A percentile compares a stretch with the other conserved stretches of the same genome.
phyloP scores from a whole-genome alignment of 2,797 vertebrate genomes.

The Malacoctenus gilli region DNA sequence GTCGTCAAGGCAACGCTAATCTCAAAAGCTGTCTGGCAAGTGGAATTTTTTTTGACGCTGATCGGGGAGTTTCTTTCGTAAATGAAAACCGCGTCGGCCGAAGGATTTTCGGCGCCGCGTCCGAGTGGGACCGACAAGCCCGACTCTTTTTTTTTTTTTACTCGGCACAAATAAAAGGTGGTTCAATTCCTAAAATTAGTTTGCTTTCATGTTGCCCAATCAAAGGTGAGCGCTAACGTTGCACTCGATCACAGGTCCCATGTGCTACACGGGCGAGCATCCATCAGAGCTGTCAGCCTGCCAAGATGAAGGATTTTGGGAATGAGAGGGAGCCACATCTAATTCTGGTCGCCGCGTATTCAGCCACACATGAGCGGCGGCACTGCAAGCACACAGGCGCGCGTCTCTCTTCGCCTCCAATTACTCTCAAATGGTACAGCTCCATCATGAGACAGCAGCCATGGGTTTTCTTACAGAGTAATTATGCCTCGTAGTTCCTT shows the following conservation, averaged over 20 bases:
- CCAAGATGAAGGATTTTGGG: neutral
- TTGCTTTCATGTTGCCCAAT: neutral
- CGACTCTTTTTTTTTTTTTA: no score
- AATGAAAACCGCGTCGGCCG: slow-evolving; percentile 18
- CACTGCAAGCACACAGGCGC: no score
- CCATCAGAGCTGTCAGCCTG: neutral
- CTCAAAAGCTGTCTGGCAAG: slow-evolving; percentile 73
- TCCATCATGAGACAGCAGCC: no score
- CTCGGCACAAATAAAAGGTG: neutral
- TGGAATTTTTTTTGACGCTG: slow-evolving; percentile 58
- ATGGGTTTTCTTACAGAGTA: no score
- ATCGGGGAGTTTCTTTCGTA: slow-evolving; percentile 63
- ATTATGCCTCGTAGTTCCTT: no score
- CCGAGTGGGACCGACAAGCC: neutral
- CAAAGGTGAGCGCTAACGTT: neutral
- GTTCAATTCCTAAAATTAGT: neutral
- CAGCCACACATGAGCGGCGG: no score
- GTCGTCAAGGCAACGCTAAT: slow-evolving; percentile 77
- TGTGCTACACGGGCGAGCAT: neutral
- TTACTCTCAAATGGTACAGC: no score
- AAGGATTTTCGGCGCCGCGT: slow-evolving; percentile 23
- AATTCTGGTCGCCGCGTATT: no score
- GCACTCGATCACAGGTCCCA: neutral
- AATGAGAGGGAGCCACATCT: neutral
- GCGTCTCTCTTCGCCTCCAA: no score